phyloP scores from a whole-genome alignment of 2,888 invertebrate species.

The Drosophila stalkeri region DNA sequence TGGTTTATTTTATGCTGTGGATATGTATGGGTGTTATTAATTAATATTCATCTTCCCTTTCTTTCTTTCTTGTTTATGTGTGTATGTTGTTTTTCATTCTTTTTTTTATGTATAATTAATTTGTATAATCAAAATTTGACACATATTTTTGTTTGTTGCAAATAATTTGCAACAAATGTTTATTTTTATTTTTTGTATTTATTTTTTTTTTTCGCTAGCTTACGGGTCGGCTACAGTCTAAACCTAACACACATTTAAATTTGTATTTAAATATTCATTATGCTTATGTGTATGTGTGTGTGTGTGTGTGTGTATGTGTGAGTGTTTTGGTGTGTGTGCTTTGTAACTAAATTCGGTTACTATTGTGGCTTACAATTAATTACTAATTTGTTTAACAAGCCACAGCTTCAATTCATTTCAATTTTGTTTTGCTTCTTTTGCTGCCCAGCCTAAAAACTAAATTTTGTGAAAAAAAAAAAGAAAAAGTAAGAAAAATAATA shows the following conservation, averaged over 20 bases:
- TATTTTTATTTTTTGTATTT: neutral
- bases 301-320: slow-evolving; percentile 12
- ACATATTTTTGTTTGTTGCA: slow-evolving; percentile 46
- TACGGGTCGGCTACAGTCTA: slow-evolving; percentile 43
- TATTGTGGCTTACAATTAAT: slow-evolving; percentile 51
- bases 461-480: slow-evolving; percentile 39
- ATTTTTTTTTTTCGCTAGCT: slow-evolving; percentile 29
- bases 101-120: slow-evolving; percentile 52
- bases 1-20: slow-evolving; percentile 47
- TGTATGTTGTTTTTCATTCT: slow-evolving; percentile 28
- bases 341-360: slow-evolving; percentile 34
- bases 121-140: slow-evolving; percentile 75
- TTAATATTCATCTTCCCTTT: neutral
- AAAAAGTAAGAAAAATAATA: neutral
- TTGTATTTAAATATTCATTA: slow-evolving; percentile 34
- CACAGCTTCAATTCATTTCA: slow-evolving; percentile 36
- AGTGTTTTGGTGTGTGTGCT: slow-evolving; percentile 10
- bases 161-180: slow-evolving; percentile 41
- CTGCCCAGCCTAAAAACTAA: slow-evolving; percentile 72
- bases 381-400: slow-evolving; percentile 47
- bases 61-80: neutral
- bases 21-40: slow-evolving; percentile 54
- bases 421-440: slow-evolving; percentile 49
- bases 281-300: slow-evolving; percentile 19
- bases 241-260: slow-evolving; percentile 45